These are phyloP conservation scores for Odontocerum albicorne DNA, from an alignment of 2,888 invertebrate species.

Conservation along the genomic window DNA sequence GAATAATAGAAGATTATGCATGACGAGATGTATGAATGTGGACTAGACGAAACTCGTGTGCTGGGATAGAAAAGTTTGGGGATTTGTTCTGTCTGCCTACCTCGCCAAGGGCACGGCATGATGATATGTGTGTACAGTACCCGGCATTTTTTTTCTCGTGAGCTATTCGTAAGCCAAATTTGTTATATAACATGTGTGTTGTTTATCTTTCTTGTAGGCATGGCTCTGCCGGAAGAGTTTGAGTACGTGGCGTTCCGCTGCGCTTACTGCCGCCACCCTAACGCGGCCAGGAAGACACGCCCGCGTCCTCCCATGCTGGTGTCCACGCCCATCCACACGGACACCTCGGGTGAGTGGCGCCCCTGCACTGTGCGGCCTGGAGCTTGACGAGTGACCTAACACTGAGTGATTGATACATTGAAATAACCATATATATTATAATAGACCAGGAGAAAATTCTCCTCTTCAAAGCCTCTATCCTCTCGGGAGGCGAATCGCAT, in stretches of 20 bases:
- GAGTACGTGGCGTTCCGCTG: slow-evolving; percentile 83
- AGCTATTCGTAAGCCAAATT: not conserved
- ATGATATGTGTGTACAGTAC: not conserved
- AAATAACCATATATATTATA: no score
- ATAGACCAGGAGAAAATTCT: no score
- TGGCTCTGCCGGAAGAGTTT: slow-evolving; percentile 71
- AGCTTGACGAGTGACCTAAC: no score
- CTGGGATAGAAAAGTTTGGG: no score
- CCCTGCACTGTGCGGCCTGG: no score
- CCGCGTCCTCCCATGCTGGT: slow-evolving; percentile 69
- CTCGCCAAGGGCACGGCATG: no score
- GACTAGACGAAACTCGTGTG: no score
- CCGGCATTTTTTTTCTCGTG: not conserved
- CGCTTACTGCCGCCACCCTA: slow-evolving; percentile 84
- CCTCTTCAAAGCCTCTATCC: no score
- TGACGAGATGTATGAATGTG: no score
- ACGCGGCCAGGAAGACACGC: slow-evolving; percentile 86
- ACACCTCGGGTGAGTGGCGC: slow-evolving; percentile 20
- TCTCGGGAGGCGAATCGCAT: no score
- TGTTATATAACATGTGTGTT: not conserved
- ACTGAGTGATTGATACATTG: no score
- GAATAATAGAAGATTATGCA: not conserved
- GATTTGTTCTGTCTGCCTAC: no score
- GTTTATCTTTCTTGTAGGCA: slow-evolving; percentile 59
- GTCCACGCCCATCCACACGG: slow-evolving; percentile 14